Evolutionary conservation across 2,113 vertebrate species (phyloP).

Genomic region (Alethe castanea): DNA sequence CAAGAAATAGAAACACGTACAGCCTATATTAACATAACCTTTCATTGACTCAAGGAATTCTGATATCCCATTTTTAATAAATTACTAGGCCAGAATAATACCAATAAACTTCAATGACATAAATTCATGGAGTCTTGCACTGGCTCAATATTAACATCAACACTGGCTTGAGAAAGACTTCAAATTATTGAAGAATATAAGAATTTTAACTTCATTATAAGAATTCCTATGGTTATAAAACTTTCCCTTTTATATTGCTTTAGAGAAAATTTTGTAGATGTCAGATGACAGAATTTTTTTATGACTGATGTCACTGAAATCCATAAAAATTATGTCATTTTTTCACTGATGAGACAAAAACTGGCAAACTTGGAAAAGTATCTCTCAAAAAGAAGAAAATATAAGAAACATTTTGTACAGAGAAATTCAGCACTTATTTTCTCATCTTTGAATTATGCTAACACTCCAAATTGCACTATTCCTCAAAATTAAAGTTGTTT

Average conservation of each 20-base stretch:
- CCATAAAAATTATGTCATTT: not conserved
- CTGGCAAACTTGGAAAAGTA: not conserved
- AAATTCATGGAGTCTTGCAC: not conserved
- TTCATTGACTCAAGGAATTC: not conserved
- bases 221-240: not conserved
- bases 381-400: not conserved
- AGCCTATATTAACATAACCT: not conserved
- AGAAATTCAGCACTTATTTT: not conserved
- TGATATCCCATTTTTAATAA: not conserved
- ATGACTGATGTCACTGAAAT: not conserved
- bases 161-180: not conserved
- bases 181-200: not conserved
- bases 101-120: not conserved
- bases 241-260: not conserved
- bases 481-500: not conserved
- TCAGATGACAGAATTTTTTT: not conserved
- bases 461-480: not conserved
- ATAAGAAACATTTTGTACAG: not conserved
- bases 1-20: accelerated
- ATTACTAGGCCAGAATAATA: not conserved
- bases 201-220: not conserved
- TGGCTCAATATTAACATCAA: not conserved
- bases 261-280: not conserved
- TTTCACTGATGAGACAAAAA: not conserved
- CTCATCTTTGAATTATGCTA: not conserved